Conservation (phyloP, 2,113 vertebrate species). For the Smithornis capensis region DNA sequence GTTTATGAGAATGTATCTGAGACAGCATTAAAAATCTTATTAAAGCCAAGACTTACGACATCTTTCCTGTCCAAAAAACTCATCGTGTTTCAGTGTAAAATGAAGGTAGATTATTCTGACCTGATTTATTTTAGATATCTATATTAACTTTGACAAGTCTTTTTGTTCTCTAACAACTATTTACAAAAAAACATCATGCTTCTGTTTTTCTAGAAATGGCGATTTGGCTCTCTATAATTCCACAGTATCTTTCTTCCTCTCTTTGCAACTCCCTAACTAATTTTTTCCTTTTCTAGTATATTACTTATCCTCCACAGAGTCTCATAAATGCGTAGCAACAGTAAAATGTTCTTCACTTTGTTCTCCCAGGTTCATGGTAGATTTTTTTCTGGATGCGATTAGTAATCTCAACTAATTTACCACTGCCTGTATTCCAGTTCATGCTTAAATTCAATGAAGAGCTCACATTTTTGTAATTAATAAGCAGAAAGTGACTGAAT, state of each 20-base stretch:
- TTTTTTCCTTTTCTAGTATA: background rate
- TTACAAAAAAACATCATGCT: background rate
- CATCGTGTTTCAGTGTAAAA: background rate
- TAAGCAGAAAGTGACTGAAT: background rate
- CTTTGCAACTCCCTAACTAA: background rate
- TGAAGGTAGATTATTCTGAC: background rate
- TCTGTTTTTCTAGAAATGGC: background rate
- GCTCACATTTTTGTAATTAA: background rate
- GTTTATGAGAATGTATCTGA: background rate
- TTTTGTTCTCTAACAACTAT: background rate
- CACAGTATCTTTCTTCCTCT: background rate
- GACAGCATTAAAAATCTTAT: background rate
- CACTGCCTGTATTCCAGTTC: background rate
- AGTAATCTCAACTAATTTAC: background rate
- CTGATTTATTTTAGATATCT: background rate
- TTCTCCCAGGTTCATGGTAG: background rate
- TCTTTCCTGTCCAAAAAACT: background rate
- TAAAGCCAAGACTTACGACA: background rate
- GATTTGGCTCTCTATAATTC: background rate
- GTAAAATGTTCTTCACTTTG: background rate
- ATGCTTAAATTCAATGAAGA: background rate
- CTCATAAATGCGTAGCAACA: background rate
- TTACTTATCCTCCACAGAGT: background rate
- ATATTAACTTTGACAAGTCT: background rate
- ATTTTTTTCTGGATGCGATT: background rate